Evolutionary conservation across 2,797 vertebrate species (phyloP).

Genomic region (Enteromius paludinosus): DNA sequence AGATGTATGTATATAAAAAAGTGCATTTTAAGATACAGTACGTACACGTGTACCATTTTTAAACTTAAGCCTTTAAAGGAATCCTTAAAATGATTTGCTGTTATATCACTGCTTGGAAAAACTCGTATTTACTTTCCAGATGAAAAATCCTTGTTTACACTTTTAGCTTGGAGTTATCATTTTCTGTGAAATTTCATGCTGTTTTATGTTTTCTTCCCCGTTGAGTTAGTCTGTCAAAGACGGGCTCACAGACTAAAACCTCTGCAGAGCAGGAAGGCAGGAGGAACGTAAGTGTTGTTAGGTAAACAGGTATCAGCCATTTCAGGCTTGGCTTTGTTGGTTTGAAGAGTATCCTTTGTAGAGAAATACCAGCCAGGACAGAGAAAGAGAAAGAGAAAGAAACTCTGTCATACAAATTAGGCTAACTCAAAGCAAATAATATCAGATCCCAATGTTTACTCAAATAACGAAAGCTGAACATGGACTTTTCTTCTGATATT

Average conservation of each 20-base stretch:
- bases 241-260: background rate
- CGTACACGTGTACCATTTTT: background rate
- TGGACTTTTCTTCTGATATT: background rate
- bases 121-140: background rate
- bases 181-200: slow-evolving; percentile 23
- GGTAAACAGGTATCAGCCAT: slow-evolving; percentile 19
- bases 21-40: background rate
- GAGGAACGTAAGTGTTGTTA: slow-evolving; percentile 13
- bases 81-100: slow-evolving; percentile 9
- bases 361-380: background rate
- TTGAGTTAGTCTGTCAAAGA: slow-evolving; percentile 9
- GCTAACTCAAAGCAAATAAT: background rate
- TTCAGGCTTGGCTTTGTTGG: slow-evolving; percentile 20
- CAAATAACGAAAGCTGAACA: background rate
- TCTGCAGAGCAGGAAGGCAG: background rate
- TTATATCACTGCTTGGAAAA: background rate
- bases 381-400: background rate
- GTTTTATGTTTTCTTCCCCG: slow-evolving; percentile 20
- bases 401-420: background rate
- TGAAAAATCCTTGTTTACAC: slow-evolving; percentile 19
- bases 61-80: background rate
- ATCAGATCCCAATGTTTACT: background rate
- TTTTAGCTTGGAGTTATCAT: background rate
- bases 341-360: background rate
- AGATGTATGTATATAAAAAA: background rate